Evolutionary conservation across 2,113 vertebrate genomes (phyloP).

Genomic region (Catharus fuscescens): DNA sequence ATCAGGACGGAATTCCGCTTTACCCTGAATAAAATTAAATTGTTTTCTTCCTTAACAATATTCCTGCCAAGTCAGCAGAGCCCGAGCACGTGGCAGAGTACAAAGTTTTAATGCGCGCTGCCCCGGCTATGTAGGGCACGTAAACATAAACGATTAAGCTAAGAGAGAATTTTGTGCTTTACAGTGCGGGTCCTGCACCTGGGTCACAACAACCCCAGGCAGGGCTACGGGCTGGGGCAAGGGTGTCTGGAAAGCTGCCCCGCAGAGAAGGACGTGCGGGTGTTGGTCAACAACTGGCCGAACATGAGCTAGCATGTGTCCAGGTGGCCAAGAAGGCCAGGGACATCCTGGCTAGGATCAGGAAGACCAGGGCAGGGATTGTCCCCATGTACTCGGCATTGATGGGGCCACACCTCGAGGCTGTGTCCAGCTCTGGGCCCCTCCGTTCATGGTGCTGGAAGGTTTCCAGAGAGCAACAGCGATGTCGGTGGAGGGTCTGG

Average conservation of each 20-base stretch:
- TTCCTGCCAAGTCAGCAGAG: not conserved
- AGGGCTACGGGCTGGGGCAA: too few relatives aligned
- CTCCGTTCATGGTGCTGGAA: not conserved
- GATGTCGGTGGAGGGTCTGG: not conserved
- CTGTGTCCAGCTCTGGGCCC: not conserved
- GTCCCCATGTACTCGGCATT: not conserved
- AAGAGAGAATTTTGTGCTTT: too few relatives aligned
- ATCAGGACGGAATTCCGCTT: not conserved
- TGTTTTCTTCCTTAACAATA: not conserved
- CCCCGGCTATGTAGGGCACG: too few relatives aligned
- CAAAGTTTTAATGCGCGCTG: rapidly evolving
- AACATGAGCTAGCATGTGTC: not conserved
- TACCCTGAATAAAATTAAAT: not conserved
- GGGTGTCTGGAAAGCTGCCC: not conserved
- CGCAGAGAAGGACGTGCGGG: not conserved
- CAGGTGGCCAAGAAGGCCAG: not conserved
- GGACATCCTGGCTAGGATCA: not conserved
- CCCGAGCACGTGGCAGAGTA: rapidly evolving
- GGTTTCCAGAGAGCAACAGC: not conserved
- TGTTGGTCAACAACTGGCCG: not conserved
- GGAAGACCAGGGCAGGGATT: not conserved
- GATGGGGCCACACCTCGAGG: too few relatives aligned
- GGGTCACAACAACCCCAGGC: not conserved
- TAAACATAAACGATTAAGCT: too few relatives aligned
- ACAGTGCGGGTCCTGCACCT: rapidly evolving